A percentile compares a stretch with the other conserved stretches of the same genome.
These are phyloP conservation scores for Pheosia gnoma DNA, from an alignment of 2,888 invertebrate species.

Conservation along the genomic window DNA sequence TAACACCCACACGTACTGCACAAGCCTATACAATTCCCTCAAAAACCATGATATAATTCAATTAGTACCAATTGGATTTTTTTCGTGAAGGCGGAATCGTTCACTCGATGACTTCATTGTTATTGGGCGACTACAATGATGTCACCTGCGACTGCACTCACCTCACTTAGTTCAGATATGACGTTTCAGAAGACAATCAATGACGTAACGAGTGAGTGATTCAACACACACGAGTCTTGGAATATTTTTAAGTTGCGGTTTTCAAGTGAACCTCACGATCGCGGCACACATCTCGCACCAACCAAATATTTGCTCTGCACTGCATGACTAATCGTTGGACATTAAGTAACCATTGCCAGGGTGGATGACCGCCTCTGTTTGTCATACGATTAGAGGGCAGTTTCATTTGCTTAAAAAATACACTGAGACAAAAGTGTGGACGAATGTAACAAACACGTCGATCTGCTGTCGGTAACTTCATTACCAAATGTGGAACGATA, in stretches of 20 bases:
- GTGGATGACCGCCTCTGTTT: constrained; percentile 76
- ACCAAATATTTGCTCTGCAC: constrained; percentile 67
- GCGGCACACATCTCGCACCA: constrained; percentile 54
- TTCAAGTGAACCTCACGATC: constrained; percentile 54
- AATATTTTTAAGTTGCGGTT: constrained; percentile 53
- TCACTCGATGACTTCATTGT: constrained; percentile 10
- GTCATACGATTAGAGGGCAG: constrained; percentile 59
- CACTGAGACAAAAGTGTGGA: constrained; percentile 42
- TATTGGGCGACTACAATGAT: not conserved
- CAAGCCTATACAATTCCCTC: no score
- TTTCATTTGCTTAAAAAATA: constrained; percentile 59
- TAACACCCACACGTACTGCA: no score
- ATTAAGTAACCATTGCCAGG: constrained; percentile 74
- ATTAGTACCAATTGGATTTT: not conserved
- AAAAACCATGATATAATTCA: not conserved
- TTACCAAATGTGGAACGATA: constrained; percentile 53
- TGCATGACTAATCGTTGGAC: constrained; percentile 71
- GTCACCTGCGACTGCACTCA: not conserved
- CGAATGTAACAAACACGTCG: constrained; percentile 44
- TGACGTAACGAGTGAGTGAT: constrained; percentile 48
- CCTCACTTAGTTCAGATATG: constrained; percentile 13
- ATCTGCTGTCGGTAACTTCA: constrained; percentile 31
- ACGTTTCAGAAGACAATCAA: constrained; percentile 9
- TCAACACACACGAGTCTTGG: constrained; percentile 23
- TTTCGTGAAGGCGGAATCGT: not conserved